Evolutionary conservation across 1,140 invertebrate species (phyloP).

Genomic region (Phymastichus coffea): DNA sequence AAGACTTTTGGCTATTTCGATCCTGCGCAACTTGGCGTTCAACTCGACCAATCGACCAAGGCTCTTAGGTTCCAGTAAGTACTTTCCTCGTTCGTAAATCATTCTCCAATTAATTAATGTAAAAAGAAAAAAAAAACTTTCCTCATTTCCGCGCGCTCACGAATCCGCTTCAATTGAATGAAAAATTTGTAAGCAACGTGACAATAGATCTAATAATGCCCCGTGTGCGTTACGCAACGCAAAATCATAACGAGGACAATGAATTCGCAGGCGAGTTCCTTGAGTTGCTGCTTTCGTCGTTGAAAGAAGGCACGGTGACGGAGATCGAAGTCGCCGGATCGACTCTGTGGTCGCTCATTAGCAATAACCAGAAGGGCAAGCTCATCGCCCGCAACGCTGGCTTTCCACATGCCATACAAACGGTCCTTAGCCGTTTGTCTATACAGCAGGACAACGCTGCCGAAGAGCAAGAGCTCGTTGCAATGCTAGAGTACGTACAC

Average conservation of each 20-base stretch:
- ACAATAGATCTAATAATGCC: too few relatives aligned
- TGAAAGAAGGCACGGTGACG: slow-evolving; percentile 38
- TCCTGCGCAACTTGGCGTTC: slow-evolving; percentile 47
- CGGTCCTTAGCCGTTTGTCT: slow-evolving; percentile 42
- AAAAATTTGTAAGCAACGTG: too few relatives aligned
- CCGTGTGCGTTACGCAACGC: too few relatives aligned
- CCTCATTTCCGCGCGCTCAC: too few relatives aligned
- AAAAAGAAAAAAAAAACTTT: too few relatives aligned
- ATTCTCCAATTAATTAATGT: too few relatives aligned
- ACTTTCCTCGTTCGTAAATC: background rate
- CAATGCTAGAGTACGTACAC: slow-evolving; percentile 43
- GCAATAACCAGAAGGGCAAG: slow-evolving; percentile 53
- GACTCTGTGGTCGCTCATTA: slow-evolving; percentile 47
- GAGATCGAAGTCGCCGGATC: slow-evolving; percentile 45
- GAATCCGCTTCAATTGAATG: too few relatives aligned
- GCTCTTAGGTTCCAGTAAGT: slow-evolving; percentile 44
- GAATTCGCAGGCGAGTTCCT: slow-evolving; percentile 45
- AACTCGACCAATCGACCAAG: slow-evolving; percentile 44
- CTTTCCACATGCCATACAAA: slow-evolving; percentile 43
- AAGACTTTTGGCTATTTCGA: slow-evolving; percentile 46
- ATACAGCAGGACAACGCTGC: slow-evolving; percentile 20
- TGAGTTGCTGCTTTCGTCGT: slow-evolving; percentile 40
- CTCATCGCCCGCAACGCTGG: slow-evolving; percentile 44
- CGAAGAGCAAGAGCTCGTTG: slow-evolving; percentile 38
- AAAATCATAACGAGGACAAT: too few relatives aligned